Conservation (phyloP, 2,888 invertebrate genomes). For the Nomada fabriciana region DNA sequence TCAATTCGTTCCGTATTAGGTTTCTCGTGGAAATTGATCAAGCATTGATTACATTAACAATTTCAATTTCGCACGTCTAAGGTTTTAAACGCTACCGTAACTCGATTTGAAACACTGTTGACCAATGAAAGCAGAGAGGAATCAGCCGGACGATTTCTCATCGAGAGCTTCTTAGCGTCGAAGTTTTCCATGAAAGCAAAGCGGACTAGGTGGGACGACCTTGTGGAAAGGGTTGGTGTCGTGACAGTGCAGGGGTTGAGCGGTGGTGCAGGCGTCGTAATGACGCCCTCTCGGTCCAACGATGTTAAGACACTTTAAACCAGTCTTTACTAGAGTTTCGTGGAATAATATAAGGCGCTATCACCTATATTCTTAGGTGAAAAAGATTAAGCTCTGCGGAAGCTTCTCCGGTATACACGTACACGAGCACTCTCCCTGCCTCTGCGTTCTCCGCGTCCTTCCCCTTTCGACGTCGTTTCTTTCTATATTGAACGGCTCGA, state of each 20-base stretch:
- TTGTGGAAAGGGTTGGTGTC: neutral
- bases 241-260: slow-evolving; percentile 35
- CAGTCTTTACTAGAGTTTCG: slow-evolving; percentile 69
- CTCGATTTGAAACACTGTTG: slow-evolving; percentile 47
- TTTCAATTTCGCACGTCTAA: slow-evolving; percentile 2
- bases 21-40: neutral
- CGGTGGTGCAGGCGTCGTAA: slow-evolving; percentile 59
- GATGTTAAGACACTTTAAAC: slow-evolving; percentile 73
- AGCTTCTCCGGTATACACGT: slow-evolving; percentile 28
- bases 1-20: neutral
- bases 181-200: slow-evolving; percentile 42
- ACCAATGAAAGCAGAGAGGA: slow-evolving; percentile 56
- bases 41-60: neutral
- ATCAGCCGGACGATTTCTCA: slow-evolving; percentile 73
- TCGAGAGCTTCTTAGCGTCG: slow-evolving; percentile 72
- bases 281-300: slow-evolving; percentile 65
- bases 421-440: slow-evolving; percentile 20
- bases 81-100: slow-evolving; percentile 13
- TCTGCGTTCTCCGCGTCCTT: neutral
- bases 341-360: slow-evolving; percentile 68
- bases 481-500: slow-evolving; percentile 37
- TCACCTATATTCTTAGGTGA: slow-evolving; percentile 67
- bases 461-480: slow-evolving; percentile 33
- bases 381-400: slow-evolving; percentile 60
- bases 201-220: neutral